These are phyloP conservation scores for Scytalopus superciliaris DNA, from an alignment of 2,113 vertebrate genomes.

Conservation along the genomic window DNA sequence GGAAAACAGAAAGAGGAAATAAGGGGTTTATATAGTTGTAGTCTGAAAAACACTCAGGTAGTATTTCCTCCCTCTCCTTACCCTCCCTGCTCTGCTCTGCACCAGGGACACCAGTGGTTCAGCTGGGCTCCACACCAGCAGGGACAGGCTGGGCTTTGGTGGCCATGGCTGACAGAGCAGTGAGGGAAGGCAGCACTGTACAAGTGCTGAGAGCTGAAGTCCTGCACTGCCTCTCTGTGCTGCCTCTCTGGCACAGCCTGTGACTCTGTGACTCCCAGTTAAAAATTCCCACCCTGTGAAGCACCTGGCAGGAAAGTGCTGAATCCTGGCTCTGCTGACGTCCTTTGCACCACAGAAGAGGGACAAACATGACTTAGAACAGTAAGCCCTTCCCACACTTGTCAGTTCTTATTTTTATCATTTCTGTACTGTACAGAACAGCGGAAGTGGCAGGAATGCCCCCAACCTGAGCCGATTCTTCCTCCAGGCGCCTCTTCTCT, in stretches of 20 bases:
- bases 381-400: conserved; percentile 5
- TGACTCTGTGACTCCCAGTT: neutral
- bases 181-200: neutral
- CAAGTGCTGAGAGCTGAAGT: neutral
- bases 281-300: neutral
- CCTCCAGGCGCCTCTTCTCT: conserved; percentile 92
- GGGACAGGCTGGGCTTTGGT: neutral
- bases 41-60: neutral
- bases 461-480: conserved; percentile 91
- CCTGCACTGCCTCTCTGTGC: neutral
- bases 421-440: neutral
- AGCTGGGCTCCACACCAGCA: neutral
- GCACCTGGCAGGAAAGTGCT: neutral
- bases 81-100: neutral
- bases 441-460: neutral
- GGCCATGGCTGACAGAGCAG: neutral
- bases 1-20: neutral
- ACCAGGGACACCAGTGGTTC: neutral
- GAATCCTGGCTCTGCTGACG: conserved; percentile 14
- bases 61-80: neutral
- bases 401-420: neutral
- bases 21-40: neutral
- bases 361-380: neutral
- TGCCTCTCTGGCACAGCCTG: neutral
- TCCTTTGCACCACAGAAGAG: neutral